Evolutionary conservation across 1,140 invertebrate species (phyloP).

Genomic region (Lerema accius): DNA sequence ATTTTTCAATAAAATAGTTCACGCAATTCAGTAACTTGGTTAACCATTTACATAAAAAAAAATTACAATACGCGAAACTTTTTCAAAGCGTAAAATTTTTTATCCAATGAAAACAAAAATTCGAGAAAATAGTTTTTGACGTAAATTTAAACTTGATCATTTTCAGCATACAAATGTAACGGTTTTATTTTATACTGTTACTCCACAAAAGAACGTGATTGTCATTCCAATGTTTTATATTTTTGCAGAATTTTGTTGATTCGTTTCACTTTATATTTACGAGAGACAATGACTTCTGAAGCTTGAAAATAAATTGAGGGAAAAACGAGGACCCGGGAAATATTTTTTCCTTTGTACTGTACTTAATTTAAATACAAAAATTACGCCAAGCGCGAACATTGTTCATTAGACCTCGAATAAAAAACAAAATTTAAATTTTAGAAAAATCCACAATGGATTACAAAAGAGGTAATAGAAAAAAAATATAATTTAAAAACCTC

Average conservation of each 20-base stretch:
- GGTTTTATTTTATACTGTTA: slow-evolving; percentile 3
- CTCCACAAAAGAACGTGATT: slow-evolving; percentile 5
- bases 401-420: background rate
- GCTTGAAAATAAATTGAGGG: slow-evolving; percentile 2
- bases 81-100: background rate
- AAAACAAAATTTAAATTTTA: no score
- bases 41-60: background rate
- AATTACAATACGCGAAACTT: background rate
- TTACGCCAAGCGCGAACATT: background rate
- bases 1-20: background rate
- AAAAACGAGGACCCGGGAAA: background rate
- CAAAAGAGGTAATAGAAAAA: no score
- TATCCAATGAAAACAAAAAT: background rate
- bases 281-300: slow-evolving; percentile 2
- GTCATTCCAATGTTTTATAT: slow-evolving; percentile 4
- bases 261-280: slow-evolving; percentile 4
- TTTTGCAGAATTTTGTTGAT: slow-evolving; percentile 4
- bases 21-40: background rate
- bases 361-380: slow-evolving; percentile 4
- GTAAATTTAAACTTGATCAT: background rate
- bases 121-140: background rate
- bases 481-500: no score
- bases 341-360: slow-evolving; percentile 1
- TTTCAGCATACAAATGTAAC: slow-evolving; percentile 4
- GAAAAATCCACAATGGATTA: no score